phyloP scores from a whole-genome alignment of 2,797 vertebrate genomes.

The Chrysocyon brachyurus region DNA sequence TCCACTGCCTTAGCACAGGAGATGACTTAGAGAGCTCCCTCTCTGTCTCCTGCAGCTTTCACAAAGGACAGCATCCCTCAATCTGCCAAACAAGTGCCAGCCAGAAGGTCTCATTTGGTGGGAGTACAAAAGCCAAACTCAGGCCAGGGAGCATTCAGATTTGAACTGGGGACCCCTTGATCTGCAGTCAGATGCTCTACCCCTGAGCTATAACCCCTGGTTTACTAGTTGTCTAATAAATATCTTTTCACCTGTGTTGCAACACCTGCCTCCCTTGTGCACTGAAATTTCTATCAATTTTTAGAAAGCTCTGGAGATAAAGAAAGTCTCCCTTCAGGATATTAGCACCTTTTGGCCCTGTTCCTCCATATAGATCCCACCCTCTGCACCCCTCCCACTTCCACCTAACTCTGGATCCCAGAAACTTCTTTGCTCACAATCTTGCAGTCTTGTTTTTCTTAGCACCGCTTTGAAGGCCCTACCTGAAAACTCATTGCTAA shows the following conservation, averaged over 20 bases:
- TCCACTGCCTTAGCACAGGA: background rate
- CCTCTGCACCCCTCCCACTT: too few species aligned
- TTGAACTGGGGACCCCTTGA: slow-evolving; percentile 76
- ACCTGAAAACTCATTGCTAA: background rate
- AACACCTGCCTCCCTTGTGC: background rate
- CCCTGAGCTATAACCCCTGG: slow-evolving; percentile 67
- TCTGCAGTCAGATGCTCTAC: slow-evolving; percentile 81
- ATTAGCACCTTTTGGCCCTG: background rate
- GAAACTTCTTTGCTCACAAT: background rate
- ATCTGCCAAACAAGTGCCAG: too few species aligned
- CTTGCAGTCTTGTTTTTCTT: background rate
- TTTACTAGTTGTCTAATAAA: accelerated
- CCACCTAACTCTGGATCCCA: background rate
- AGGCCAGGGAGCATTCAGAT: slow-evolving; percentile 61
- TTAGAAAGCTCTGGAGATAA: background rate
- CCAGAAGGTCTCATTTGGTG: background rate
- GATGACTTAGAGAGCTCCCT: background rate
- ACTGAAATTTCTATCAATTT: background rate
- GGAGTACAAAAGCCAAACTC: background rate
- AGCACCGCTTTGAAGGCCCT: background rate
- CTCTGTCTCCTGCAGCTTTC: background rate
- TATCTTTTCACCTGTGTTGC: background rate
- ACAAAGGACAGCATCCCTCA: background rate
- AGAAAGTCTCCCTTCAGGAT: background rate
- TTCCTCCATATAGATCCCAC: background rate